Percentiles rank a stretch among this genome's conserved stretches.
These are phyloP conservation scores for Melanargia galathea DNA, from an alignment of 2,888 invertebrate genomes.

Conservation along the genomic window DNA sequence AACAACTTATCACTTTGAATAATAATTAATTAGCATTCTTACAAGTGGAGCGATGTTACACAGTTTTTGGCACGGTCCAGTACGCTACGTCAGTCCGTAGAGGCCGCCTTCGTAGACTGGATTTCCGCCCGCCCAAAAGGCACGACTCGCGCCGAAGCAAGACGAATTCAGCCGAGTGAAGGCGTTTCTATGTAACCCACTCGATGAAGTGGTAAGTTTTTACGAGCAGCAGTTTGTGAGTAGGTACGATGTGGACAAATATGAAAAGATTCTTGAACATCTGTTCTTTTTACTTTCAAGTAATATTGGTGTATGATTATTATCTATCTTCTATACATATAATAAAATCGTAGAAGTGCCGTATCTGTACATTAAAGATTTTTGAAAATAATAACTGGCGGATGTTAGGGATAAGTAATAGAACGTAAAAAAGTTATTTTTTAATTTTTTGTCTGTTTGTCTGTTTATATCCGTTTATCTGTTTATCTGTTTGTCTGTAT, in stretches of 20 bases:
- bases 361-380: too few species aligned
- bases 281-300: slow-evolving; percentile 60
- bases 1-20: slow-evolving; percentile 40
- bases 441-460: too few species aligned
- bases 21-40: slow-evolving; percentile 49
- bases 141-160: slow-evolving; percentile 54
- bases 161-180: slow-evolving; percentile 46
- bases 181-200: slow-evolving; percentile 71
- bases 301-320: slow-evolving; percentile 18
- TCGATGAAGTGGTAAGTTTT: slow-evolving; percentile 81
- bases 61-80: slow-evolving; percentile 44
- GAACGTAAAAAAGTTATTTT: too few species aligned
- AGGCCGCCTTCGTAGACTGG: slow-evolving; percentile 61
- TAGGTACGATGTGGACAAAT: slow-evolving; percentile 62
- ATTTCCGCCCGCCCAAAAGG: slow-evolving; percentile 66
- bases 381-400: too few species aligned
- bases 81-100: slow-evolving; percentile 51
- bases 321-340: too few species aligned
- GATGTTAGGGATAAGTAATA: too few species aligned
- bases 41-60: slow-evolving; percentile 62
- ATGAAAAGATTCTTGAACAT: slow-evolving; percentile 72
- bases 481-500: too few species aligned
- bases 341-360: too few species aligned
- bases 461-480: too few species aligned
- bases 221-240: slow-evolving; percentile 72